Evolutionary conservation across 2,888 invertebrate species (phyloP).

Genomic region (Lysandra bellargus): DNA sequence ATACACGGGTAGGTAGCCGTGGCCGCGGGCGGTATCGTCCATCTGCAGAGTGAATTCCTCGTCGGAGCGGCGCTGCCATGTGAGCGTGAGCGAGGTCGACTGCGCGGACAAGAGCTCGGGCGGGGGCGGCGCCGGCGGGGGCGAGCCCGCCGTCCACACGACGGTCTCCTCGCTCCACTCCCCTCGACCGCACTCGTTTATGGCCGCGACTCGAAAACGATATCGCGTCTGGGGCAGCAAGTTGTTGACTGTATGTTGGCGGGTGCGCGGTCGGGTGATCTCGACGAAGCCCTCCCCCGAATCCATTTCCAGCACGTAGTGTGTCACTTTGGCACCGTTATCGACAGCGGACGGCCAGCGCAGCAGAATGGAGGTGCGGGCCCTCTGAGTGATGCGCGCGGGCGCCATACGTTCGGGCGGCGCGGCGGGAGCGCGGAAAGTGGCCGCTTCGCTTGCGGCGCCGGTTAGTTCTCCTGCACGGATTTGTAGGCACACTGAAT

Average conservation of each 20-base stretch:
- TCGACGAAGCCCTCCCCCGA: constrained; percentile 87
- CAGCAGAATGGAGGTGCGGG: constrained; percentile 85
- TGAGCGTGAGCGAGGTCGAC: constrained; percentile 83
- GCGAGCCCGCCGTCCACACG: constrained; percentile 88
- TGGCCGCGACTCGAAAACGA: constrained; percentile 90
- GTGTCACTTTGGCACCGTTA: constrained; percentile 89
- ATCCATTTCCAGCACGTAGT: constrained; percentile 90
- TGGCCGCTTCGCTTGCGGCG: constrained; percentile 87
- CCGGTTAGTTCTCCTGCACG: constrained; percentile 88
- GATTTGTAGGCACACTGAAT: constrained; percentile 90
- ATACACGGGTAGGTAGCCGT: constrained; percentile 90
- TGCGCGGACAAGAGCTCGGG: constrained; percentile 84
- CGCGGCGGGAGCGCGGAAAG: constrained; percentile 90
- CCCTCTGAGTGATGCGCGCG: constrained; percentile 86
- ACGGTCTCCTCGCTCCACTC: constrained; percentile 85
- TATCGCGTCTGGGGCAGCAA: constrained; percentile 90
- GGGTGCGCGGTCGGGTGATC: constrained; percentile 85
- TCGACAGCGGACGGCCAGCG: constrained; percentile 87
- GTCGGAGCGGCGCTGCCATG: constrained; percentile 89
- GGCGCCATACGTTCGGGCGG: constrained; percentile 88
- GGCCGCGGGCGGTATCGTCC: constrained; percentile 84
- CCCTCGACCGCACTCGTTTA: constrained; percentile 89
- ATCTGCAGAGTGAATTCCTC: constrained; percentile 92
- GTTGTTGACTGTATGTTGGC: constrained; percentile 87
- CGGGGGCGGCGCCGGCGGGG: constrained; percentile 89